Base-by-base conservation (phyloP, 1,140 invertebrate genomes). In the Wasmannia auropunctata region DNA sequence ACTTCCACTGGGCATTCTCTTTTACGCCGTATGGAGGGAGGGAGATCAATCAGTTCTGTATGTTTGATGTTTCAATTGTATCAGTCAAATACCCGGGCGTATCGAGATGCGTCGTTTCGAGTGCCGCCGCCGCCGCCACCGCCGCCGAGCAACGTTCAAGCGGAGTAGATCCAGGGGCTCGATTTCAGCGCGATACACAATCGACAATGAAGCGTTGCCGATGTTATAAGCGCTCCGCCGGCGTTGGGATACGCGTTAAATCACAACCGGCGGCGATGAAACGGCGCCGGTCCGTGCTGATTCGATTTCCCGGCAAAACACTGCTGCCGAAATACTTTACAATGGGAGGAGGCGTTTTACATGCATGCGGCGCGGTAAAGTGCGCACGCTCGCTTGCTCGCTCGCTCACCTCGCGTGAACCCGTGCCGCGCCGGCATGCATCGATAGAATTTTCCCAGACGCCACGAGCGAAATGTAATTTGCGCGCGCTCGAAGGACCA, bases 231-330 rank as follows among this genome's bases (percentile, higher is more conserved):
- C 79, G 77, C 75, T 37, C 49, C 31, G 86, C 62, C 69, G 63
- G 79, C 80, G 11, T 63, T 56, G 79, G 74, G 86, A 72, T 58
- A 60, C 62, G 67, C 87, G 84, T 70, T 88, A 88, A 88, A 89
- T 88, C 87, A 72, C 79, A 81, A 81, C 34, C 65, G 65, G 69
- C 72, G 85, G 37, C 75, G 87, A 88, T 84, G 69, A 75, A 86
- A 86, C 43, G 84, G 87, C 84, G 87, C 87, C 72, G 83, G 83
- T 67, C 70, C 54, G 67, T 76, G 84, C 74, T 72, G 88, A 88
- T 89, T 89, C 87, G 87, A 89, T 89, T 86, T 86, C 43, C 76
- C 87, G 31, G 49, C 79, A 70, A 79, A 79, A 76, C 28, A 63
- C 77, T 54, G 56, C 87, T 22, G 56, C 46, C 75, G 83, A 89